These are phyloP conservation scores for Isoperla grammatica DNA, from an alignment of 2,888 invertebrate genomes.

Conservation along the genomic window DNA sequence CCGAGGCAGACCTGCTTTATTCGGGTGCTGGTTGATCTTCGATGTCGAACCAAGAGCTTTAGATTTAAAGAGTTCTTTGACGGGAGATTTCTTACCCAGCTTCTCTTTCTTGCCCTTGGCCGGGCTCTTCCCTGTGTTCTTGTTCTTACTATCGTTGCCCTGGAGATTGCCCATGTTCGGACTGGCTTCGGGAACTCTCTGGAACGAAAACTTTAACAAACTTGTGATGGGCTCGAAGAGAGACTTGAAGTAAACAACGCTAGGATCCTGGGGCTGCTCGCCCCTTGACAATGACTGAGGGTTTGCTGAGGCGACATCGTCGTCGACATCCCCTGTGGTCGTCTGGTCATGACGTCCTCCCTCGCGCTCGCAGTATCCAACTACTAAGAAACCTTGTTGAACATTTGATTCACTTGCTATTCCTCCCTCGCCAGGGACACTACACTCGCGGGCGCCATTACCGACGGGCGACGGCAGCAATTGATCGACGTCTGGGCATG, in stretches of 20 bases:
- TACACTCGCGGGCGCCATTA: too few species aligned
- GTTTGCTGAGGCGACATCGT: too few species aligned
- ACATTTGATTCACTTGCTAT: too few species aligned
- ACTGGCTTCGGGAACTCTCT: neutral
- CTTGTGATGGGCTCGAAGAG: conserved; percentile 14
- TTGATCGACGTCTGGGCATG: too few species aligned
- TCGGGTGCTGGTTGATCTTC: neutral
- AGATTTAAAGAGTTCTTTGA: conserved; percentile 28
- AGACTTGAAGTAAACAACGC: neutral
- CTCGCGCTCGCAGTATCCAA: too few species aligned
- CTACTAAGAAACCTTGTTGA: too few species aligned
- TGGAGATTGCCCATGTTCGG: conserved; percentile 42
- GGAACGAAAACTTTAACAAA: conserved; percentile 11
- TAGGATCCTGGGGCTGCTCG: too few species aligned
- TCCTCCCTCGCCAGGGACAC: too few species aligned
- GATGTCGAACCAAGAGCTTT: conserved; percentile 10
- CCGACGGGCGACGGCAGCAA: too few species aligned
- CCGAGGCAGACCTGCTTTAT: conserved; percentile 19
- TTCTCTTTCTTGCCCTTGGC: conserved; percentile 27
- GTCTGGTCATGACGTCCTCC: too few species aligned
- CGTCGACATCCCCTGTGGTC: too few species aligned
- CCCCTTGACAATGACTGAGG: too few species aligned
- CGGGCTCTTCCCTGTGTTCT: conserved; percentile 33
- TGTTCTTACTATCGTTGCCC: conserved; percentile 39
- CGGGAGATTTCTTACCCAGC: conserved; percentile 31